These are phyloP conservation scores for Hemaris fuciformis DNA, from an alignment of 2,888 invertebrate species.

Conservation along the genomic window DNA sequence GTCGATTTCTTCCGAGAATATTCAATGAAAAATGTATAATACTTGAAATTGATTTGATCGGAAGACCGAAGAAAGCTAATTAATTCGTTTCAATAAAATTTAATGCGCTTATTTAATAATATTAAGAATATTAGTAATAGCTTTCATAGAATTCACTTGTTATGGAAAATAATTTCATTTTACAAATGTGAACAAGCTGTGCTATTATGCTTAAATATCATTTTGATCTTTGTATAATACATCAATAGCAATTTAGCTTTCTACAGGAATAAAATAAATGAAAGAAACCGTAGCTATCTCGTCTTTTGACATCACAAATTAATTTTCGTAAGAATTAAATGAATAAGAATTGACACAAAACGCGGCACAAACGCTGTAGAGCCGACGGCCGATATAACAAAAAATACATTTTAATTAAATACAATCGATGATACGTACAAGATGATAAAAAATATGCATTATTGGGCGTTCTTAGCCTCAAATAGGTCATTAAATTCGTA, in stretches of 20 bases:
- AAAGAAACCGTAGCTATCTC: background rate
- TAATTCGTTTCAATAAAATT: background rate
- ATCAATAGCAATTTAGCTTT: background rate
- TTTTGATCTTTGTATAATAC: background rate
- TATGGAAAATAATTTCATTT: background rate
- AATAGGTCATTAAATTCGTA: too few relatives aligned
- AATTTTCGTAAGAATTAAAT: background rate
- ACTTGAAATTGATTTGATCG: background rate
- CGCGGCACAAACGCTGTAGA: too few relatives aligned
- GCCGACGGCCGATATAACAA: too few relatives aligned
- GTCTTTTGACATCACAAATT: background rate
- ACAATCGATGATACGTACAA: too few relatives aligned
- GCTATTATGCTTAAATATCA: background rate
- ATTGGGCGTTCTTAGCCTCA: too few relatives aligned
- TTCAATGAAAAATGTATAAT: background rate
- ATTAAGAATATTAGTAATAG: conserved; percentile 2
- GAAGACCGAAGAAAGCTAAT: background rate
- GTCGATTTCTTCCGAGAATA: background rate
- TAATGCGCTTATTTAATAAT: background rate
- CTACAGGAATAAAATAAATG: background rate
- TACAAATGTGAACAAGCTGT: background rate
- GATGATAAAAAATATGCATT: too few relatives aligned
- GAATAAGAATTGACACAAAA: too few relatives aligned
- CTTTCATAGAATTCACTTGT: background rate
- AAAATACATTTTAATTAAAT: too few relatives aligned